phyloP scores from a whole-genome alignment of 2,888 invertebrate species.

The Trichacis sp. region DNA sequence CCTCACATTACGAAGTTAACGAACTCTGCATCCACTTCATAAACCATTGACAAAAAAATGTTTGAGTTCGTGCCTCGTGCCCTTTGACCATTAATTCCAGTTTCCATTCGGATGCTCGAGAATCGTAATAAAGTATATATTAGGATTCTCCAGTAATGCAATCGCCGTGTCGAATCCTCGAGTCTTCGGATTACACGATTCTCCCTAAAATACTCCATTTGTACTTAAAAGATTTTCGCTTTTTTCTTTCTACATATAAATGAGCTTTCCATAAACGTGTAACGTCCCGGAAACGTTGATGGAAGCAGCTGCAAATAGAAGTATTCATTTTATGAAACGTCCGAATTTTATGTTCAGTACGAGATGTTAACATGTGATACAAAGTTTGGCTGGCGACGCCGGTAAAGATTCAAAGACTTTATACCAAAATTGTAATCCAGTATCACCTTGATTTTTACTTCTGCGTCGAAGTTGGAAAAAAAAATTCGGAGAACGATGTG shows the following conservation, averaged over 20 bases:
- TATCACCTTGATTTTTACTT: too few species aligned
- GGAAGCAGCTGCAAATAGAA: neutral
- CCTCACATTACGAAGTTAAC: too few species aligned
- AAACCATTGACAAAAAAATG: neutral
- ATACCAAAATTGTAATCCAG: too few species aligned
- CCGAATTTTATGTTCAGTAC: too few species aligned
- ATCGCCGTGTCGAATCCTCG: slow-evolving; percentile 1
- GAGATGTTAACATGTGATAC: neutral
- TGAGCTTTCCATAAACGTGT: neutral
- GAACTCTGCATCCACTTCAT: too few species aligned
- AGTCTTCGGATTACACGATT: neutral
- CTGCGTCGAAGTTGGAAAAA: too few species aligned
- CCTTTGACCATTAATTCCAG: neutral
- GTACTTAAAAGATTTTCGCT: neutral
- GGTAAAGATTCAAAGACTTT: too few species aligned
- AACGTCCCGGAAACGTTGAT: neutral
- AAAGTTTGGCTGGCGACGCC: neutral
- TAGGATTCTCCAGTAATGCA: neutral
- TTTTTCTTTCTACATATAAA: neutral
- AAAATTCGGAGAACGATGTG: too few species aligned
- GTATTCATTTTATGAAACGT: neutral
- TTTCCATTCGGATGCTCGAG: neutral
- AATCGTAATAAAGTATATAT: neutral
- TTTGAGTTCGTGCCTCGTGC: too few species aligned
- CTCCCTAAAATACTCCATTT: neutral